Base-by-base conservation (phyloP, 2,113 vertebrate genomes). In the Corythaixoides concolor region DNA sequence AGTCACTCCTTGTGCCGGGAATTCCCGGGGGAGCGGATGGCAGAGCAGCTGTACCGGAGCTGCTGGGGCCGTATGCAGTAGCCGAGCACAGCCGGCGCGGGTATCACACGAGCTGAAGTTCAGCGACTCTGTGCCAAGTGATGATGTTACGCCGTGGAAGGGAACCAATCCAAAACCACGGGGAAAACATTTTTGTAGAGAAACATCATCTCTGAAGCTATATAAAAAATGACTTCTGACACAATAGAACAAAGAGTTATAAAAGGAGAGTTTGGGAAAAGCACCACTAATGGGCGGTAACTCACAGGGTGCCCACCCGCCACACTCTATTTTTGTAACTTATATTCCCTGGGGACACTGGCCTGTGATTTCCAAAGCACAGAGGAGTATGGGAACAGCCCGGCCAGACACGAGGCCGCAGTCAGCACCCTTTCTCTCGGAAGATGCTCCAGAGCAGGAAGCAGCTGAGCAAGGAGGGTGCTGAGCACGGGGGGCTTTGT, bases 221-320 rank as follows among this genome's bases (percentile, higher is more conserved):
- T 55, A 56, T 70, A 89, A 95, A 95, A 93, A 60, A 69, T 26
- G 39, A 8, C 56, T 33, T 63, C 72, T 13, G 78, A 62, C 62
- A 27, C 22, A 58, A 12, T 58, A 28, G 66, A 50, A 55, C 62
- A 55, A 78, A 89, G 95, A 83, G 62, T 94, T 94, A 93, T 92
- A 96, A 96, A 96, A 95, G 92, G 94, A 87, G 80, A 85, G 89
- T 20, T 85, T 4, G 53, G 73, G 86, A 74, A 81, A 85, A 79
- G 13, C 89, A 8, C 66, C 1, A 0, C 66, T 87, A 58, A 87
- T 27, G 70, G 84, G 73, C 7, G 0, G 76, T 60, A 49, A 84
- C 37, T 78, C 85, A 68, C 66, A 15, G 17, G 93, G 64, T 92
- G 93, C 90, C 95, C 0, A 23, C 55, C 92, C 0, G 26, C 59